Conservation (phyloP, 2,797 vertebrate genomes). For the Acanthornis magna region DNA sequence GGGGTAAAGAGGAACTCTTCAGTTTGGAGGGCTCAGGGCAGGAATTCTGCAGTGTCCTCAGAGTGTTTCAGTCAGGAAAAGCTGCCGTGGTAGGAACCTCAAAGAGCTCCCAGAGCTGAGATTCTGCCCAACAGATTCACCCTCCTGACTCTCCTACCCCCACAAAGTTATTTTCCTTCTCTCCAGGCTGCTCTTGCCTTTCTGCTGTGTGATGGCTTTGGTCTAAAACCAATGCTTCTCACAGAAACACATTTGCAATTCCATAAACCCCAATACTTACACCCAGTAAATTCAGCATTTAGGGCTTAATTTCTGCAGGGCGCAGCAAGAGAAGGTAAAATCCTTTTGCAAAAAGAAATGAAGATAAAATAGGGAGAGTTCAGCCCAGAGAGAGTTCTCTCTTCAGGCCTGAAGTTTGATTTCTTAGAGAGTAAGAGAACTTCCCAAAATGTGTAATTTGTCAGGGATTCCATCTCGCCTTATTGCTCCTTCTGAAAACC, state of each 20-base stretch:
- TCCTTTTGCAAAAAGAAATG: background rate
- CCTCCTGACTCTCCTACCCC: background rate
- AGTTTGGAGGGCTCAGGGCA: background rate
- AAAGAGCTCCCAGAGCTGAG: background rate
- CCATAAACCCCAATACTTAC: background rate
- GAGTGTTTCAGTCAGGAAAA: background rate
- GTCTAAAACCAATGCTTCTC: background rate
- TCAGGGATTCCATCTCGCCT: background rate
- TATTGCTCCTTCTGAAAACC: background rate
- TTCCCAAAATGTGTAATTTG: background rate
- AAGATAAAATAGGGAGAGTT: background rate
- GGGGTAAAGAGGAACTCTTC: background rate
- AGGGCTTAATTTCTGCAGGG: conserved; percentile 12
- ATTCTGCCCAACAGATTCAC: background rate
- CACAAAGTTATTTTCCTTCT: background rate
- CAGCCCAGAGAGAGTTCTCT: background rate
- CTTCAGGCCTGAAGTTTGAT: background rate
- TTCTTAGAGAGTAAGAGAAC: background rate
- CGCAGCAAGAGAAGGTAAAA: background rate
- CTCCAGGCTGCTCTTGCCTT: background rate
- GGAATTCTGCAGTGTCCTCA: background rate
- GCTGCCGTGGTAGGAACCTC: no score
- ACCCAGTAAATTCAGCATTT: background rate
- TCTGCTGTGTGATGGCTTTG: background rate
- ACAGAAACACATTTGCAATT: background rate